Conservation (phyloP, 2,888 invertebrate species). For the Lepas anatifera region DNA sequence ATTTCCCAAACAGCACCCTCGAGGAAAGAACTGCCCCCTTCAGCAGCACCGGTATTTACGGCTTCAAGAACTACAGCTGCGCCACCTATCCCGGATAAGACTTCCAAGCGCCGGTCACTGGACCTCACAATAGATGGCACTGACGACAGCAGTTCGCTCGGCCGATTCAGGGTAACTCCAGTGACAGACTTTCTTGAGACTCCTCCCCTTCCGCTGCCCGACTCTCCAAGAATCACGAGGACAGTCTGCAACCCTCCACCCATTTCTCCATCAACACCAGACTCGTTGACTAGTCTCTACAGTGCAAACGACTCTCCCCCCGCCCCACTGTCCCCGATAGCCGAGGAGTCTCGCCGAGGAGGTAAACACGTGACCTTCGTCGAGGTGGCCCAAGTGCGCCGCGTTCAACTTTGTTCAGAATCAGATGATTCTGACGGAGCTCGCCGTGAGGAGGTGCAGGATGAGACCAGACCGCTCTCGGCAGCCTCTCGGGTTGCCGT, state of each 20-base stretch:
- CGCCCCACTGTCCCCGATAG: neutral
- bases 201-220: neutral
- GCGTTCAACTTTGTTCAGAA: neutral
- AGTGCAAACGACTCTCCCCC: neutral
- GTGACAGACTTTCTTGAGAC: neutral
- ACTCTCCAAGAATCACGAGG: neutral
- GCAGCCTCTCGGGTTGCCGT: neutral
- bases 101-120: neutral
- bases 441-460: neutral
- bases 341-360: neutral
- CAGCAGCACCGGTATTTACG: neutral
- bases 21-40: no score
- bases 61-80: neutral
- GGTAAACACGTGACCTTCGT: neutral
- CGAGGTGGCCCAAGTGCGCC: slow-evolving; percentile 3
- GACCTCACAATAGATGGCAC: neutral
- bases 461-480: neutral
- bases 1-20: no score
- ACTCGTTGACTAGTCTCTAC: neutral
- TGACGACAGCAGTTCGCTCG: neutral
- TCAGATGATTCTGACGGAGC: neutral
- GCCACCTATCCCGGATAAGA: neutral
- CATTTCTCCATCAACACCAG: neutral
- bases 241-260: neutral
- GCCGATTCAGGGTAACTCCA: neutral